A percentile compares a stretch with the other conserved stretches of the same genome.
Conservation (phyloP, 2,113 vertebrate species). For the Elephas maximus region DNA sequence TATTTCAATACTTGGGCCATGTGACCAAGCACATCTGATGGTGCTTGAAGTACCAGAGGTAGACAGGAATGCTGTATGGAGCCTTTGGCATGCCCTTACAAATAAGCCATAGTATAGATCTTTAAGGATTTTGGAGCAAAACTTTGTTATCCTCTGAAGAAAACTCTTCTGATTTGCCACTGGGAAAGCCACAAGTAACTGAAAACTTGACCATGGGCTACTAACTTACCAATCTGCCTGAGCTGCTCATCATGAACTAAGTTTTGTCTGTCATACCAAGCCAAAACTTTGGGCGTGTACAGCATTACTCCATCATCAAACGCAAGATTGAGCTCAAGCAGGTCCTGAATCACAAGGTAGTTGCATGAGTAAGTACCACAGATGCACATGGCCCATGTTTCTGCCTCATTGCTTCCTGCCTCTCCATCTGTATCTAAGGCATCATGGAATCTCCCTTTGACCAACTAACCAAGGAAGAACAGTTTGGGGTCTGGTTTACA, state of each 20-base stretch:
- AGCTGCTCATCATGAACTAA: background rate
- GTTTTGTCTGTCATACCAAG: background rate
- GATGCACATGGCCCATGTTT: background rate
- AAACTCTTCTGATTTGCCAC: background rate
- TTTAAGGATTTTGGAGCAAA: conserved; percentile 5
- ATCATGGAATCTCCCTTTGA: background rate
- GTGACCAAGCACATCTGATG: background rate
- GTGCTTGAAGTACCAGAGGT: background rate
- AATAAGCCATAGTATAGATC: background rate
- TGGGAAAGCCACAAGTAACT: background rate
- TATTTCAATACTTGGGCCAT: background rate
- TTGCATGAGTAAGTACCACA: background rate
- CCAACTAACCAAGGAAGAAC: background rate
- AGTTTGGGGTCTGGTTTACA: background rate
- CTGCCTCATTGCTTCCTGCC: background rate
- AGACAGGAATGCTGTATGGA: background rate
- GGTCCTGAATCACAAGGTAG: background rate
- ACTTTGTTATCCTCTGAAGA: background rate
- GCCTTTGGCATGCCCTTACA: background rate
- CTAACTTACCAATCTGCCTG: background rate
- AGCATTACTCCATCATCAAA: background rate
- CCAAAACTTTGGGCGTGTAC: background rate
- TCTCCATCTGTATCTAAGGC: background rate
- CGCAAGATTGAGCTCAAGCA: background rate
- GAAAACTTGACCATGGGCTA: background rate